Evolutionary conservation across 2,888 invertebrate genomes (phyloP), one percentile per base, ranked within the genome.

Genomic region (Onchidella celtica): DNA sequence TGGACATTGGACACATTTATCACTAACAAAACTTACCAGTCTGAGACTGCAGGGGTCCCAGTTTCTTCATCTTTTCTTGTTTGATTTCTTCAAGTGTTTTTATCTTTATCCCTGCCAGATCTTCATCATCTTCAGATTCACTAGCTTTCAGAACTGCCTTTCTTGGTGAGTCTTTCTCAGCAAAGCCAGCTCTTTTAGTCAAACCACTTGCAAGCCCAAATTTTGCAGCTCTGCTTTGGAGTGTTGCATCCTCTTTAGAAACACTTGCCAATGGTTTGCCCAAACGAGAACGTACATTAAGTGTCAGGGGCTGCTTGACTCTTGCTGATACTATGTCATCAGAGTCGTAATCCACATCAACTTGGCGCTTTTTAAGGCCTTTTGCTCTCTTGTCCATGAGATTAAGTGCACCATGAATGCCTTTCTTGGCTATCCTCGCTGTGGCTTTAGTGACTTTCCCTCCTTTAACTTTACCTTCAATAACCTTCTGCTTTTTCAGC

Each of bases 11-110:
- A n/a, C n/a, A n/a, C n/a, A n/a, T n/a, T n/a, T n/a, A n/a, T 11
- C 47, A 11, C 6, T 47, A 57, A 59, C 29, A 32, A 59, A 40
- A 61, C 72, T 21, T 32, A 79, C 79, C 65, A 73, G 29, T 55
- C 11, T 24, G 14, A 3, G 1, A 1, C 55, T 61, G 59, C 47
- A 65, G 34, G 4, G 72, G n/a, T 65, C 66, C 47, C 3, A 59
- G 3, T 34, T 84, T 84, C 47, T 38, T 77, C 32, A 88, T 87
- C 74, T 88, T 86, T 81, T 88, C 89, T 78, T 86, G 84, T 69
- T 86, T 86, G 38, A 88, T 89, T 47, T 90, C 87, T 74, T 89
- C 89, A 36, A 90, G 74, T 21, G 88, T 87, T 79, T 89, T 89
- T 9, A 90, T 84, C 70, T 86, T 86, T 17, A 88, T 78, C 38